Conservation (phyloP, 2,888 invertebrate genomes). For the Sinodicranocentrus sp. region DNA sequence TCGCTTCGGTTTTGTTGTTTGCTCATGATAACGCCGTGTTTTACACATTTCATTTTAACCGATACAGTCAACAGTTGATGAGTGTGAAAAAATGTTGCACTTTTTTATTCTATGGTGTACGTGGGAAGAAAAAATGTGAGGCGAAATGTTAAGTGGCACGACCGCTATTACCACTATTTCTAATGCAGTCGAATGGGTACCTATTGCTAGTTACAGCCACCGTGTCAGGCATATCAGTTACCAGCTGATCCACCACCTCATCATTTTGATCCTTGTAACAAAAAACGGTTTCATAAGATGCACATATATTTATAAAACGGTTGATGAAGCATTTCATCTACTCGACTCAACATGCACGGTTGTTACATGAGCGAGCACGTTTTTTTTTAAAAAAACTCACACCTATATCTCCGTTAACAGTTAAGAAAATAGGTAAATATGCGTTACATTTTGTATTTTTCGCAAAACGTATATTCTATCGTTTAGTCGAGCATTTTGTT, state of each 20-base stretch:
- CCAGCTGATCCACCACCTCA: not conserved
- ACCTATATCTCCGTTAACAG: too few species aligned
- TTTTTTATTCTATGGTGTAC: slow-evolving; percentile 11
- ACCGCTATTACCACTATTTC: slow-evolving; percentile 14
- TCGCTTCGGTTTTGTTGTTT: too few species aligned
- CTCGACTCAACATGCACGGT: too few species aligned
- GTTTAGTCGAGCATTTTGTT: too few species aligned
- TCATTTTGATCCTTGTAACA: not conserved
- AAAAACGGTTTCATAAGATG: slow-evolving; percentile 35
- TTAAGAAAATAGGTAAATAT: too few species aligned
- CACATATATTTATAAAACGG: slow-evolving; percentile 26
- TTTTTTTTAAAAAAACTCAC: too few species aligned
- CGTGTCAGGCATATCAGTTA: not conserved
- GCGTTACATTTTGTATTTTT: too few species aligned
- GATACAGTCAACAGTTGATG: too few species aligned
- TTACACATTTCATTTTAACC: too few species aligned
- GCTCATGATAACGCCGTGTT: too few species aligned
- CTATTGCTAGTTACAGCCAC: slow-evolving; percentile 4
- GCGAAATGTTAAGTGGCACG: slow-evolving; percentile 41
- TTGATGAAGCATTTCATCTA: slow-evolving; percentile 39
- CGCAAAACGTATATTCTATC: too few species aligned
- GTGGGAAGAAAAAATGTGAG: slow-evolving; percentile 48
- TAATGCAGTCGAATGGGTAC: not conserved
- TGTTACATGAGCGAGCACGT: not conserved
- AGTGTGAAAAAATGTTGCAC: too few species aligned